A percentile compares a stretch with the other conserved stretches of the same genome.
phyloP scores from a whole-genome alignment of 1,140 invertebrate genomes.

The Venturia canescens region DNA sequence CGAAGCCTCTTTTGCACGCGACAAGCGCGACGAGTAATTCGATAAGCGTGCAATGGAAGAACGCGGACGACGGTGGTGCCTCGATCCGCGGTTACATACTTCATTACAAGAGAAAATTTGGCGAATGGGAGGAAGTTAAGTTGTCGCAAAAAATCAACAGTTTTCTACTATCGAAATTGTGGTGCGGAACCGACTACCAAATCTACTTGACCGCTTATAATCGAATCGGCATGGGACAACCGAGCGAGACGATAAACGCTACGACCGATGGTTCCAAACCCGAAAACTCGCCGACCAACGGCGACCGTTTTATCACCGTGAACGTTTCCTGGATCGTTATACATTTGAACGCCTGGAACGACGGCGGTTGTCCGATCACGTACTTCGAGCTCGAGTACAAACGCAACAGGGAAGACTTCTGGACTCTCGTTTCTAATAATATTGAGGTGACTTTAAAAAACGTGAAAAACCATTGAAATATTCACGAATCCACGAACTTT shows the following conservation, averaged over 20 bases:
- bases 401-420: conserved; percentile 77
- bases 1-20: conserved; percentile 77
- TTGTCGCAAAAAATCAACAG: conserved; percentile 87
- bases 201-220: conserved; percentile 93
- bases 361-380: conserved; percentile 92
- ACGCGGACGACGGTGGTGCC: conserved; percentile 77
- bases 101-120: conserved; percentile 91
- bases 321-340: conserved; percentile 94
- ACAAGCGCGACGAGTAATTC: conserved; percentile 78
- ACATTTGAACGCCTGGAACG: conserved; percentile 91
- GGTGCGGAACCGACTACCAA: conserved; percentile 92
- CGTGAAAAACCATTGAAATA: conserved; percentile 28
- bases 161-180: conserved; percentile 87
- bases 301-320: conserved; percentile 85
- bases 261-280: conserved; percentile 91
- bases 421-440: conserved; percentile 79
- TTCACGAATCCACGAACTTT: too few relatives aligned
- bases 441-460: conserved; percentile 72
- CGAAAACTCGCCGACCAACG: conserved; percentile 81
- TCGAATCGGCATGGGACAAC: conserved; percentile 90
- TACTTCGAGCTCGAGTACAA: conserved; percentile 92
- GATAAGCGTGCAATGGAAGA: conserved; percentile 79
- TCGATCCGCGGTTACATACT: conserved; percentile 86
- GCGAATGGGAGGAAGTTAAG: conserved; percentile 92
- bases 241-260: conserved; percentile 90